Conservation (phyloP, 2,797 vertebrate species). For the Fratercula arctica region DNA sequence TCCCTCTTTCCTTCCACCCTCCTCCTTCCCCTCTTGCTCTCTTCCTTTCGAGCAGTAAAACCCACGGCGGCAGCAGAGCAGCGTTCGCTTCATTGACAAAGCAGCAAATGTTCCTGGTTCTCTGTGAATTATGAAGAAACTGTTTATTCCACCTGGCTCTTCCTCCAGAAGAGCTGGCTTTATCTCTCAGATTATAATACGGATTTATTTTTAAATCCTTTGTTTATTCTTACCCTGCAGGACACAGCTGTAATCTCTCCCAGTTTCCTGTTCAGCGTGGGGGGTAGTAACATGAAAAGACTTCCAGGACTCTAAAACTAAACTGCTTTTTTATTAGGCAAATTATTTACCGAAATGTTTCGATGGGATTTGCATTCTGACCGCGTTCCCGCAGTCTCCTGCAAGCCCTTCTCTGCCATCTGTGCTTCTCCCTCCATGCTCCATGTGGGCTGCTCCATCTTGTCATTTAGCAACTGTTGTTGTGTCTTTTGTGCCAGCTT, state of each 20-base stretch:
- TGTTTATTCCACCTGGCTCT: not conserved
- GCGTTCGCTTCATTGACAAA: not conserved
- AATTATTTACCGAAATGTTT: not conserved
- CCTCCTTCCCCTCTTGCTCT: not conserved
- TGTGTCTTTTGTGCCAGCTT: constrained; percentile 37
- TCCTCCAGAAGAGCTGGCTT: not conserved
- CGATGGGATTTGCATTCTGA: not conserved
- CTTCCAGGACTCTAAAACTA: not conserved
- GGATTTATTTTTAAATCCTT: not conserved
- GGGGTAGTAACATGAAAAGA: not conserved
- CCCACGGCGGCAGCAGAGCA: not conserved
- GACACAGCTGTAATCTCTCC: not conserved
- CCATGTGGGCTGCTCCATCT: constrained; percentile 38
- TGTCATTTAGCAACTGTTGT: constrained; percentile 49
- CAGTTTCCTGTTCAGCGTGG: fast-evolving
- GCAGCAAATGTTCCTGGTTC: not conserved
- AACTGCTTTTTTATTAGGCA: not conserved
- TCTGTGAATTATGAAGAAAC: not conserved
- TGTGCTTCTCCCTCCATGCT: constrained; percentile 36
- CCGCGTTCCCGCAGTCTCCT: not conserved
- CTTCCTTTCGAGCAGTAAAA: not conserved
- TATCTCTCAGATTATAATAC: not conserved
- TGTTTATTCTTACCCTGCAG: not conserved
- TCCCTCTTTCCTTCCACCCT: too few relatives aligned
- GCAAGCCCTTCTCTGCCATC: constrained; percentile 54